Percentiles rank a stretch among this genome's conserved stretches.
phyloP scores from a whole-genome alignment of 2,113 vertebrate genomes.

The Euleptes europaea region DNA sequence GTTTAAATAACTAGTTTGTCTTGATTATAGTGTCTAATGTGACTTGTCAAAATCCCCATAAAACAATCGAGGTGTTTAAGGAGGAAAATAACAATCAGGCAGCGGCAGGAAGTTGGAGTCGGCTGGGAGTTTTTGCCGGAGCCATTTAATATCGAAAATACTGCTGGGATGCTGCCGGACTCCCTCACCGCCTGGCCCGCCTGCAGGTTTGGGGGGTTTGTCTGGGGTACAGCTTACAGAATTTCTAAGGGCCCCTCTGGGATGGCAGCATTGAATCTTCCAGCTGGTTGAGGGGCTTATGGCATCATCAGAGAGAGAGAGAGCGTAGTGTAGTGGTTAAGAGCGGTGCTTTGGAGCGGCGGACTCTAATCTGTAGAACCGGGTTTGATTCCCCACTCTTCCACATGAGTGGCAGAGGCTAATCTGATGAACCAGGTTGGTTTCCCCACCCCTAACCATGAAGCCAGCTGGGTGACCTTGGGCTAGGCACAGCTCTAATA shows the following conservation, averaged over 20 bases:
- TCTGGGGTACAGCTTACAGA: background rate
- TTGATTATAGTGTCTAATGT: conserved; percentile 51
- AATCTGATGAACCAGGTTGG: no score
- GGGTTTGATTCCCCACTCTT: no score
- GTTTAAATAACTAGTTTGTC: conserved; percentile 58
- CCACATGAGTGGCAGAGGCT: no score
- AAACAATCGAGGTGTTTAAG: conserved; percentile 35
- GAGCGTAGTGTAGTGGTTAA: no score
- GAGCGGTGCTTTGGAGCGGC: no score
- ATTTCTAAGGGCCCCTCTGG: background rate
- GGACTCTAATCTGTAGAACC: no score
- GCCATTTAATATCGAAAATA: background rate
- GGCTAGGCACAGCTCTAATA: no score
- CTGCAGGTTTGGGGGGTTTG: background rate
- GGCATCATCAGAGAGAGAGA: no score
- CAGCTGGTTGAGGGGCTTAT: background rate
- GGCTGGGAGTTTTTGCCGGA: background rate
- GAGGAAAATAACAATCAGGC: conserved; percentile 20
- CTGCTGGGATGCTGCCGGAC: background rate
- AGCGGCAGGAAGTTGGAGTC: background rate
- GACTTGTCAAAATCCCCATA: conserved; percentile 45
- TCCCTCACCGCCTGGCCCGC: background rate
- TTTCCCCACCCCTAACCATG: no score
- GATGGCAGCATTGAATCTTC: background rate
- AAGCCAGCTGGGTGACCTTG: no score